phyloP scores from a whole-genome alignment of 2,113 vertebrate species.

The Ceyx margarethae region DNA sequence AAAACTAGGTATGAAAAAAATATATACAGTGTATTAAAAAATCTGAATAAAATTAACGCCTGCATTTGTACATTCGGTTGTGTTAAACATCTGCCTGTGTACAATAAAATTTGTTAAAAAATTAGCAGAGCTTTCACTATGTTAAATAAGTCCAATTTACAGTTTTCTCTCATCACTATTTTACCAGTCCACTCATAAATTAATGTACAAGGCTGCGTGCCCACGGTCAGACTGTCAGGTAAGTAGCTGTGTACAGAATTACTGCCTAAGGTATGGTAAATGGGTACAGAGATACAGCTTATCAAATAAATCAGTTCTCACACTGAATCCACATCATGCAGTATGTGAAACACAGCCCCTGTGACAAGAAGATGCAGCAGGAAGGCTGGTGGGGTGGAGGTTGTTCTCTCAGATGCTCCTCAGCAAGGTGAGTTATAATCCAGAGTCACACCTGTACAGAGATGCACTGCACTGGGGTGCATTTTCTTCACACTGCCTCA shows the following conservation, averaged over 20 bases:
- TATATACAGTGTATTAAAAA: slow-evolving; percentile 42
- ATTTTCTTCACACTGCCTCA: neutral
- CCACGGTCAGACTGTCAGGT: neutral
- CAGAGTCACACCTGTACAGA: neutral
- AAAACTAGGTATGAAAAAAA: slow-evolving; percentile 58
- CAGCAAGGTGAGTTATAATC: neutral
- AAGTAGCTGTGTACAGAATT: neutral
- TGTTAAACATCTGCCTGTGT: slow-evolving; percentile 9
- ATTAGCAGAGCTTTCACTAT: slow-evolving; percentile 4
- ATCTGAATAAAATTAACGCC: slow-evolving; percentile 45
- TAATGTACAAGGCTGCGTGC: slow-evolving; percentile 50
- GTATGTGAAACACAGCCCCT: neutral
- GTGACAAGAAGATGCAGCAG: neutral
- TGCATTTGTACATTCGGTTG: slow-evolving; percentile 34
- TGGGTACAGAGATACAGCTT: neutral
- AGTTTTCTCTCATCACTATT: neutral
- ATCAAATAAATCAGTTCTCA: neutral
- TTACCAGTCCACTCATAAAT: slow-evolving; percentile 49
- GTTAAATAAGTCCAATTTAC: slow-evolving; percentile 50
- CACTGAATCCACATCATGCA: neutral
- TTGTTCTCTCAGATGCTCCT: neutral
- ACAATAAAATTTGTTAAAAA: neutral
- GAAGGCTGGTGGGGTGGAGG: neutral
- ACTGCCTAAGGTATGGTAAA: neutral
- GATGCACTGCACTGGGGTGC: neutral